Evolutionary conservation across 2,888 invertebrate genomes (phyloP).

Genomic region (Chrysomela aeneicollis): DNA sequence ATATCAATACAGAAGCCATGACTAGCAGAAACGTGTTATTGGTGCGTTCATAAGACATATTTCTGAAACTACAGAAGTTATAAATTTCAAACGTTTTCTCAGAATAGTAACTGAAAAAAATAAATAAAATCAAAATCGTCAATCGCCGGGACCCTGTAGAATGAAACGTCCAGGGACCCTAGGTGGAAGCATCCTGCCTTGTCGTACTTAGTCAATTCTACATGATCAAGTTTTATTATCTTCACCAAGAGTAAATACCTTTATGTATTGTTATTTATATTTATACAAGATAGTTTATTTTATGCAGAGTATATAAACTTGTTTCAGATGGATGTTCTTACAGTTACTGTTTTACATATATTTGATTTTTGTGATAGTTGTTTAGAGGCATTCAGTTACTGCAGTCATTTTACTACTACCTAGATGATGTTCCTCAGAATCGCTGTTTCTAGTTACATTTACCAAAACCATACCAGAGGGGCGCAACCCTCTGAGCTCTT

Average conservation of each 20-base stretch:
- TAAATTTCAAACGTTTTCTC: no score
- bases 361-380: conserved; percentile 18
- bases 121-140: conserved; percentile 31
- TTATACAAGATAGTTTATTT: conserved; percentile 59
- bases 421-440: neutral
- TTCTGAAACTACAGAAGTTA: no score
- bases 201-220: conserved; percentile 50
- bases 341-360: conserved; percentile 29
- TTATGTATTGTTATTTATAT: conserved; percentile 62
- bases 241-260: conserved; percentile 53
- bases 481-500: neutral
- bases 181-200: no score
- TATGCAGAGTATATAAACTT: conserved; percentile 52
- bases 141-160: no score
- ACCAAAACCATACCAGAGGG: conserved; percentile 1
- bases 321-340: conserved; percentile 26
- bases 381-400: conserved; percentile 11
- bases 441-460: neutral
- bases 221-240: conserved; percentile 43
- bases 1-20: no score
- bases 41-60: no score
- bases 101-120: no score
- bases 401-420: neutral
- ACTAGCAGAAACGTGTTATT: no score
- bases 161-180: no score